Conservation (phyloP, 2,888 invertebrate species). For the Machimus atricapillus region DNA sequence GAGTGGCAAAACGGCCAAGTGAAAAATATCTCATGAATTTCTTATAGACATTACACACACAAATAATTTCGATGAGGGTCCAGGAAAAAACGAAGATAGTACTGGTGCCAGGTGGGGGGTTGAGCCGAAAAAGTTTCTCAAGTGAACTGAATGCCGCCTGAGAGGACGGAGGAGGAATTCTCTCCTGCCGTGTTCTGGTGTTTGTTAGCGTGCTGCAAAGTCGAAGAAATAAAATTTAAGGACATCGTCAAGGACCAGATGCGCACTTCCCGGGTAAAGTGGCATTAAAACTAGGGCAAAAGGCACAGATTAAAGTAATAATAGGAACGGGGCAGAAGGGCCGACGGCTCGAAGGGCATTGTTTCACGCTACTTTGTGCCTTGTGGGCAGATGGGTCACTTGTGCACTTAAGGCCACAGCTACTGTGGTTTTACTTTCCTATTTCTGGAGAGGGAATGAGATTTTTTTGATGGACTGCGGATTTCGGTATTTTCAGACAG, state of each 20-base stretch:
- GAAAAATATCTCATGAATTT: slow-evolving; percentile 37
- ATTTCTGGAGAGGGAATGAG: neutral
- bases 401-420: neutral
- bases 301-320: slow-evolving; percentile 3
- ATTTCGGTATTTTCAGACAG: neutral
- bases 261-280: slow-evolving; percentile 7
- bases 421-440: neutral
- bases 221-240: slow-evolving; percentile 16
- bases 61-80: neutral
- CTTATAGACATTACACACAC: slow-evolving; percentile 15
- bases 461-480: neutral
- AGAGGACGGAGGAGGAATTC: neutral
- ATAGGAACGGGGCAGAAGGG: neutral
- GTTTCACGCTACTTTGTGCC: neutral
- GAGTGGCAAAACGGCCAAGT: slow-evolving; percentile 17
- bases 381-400: neutral
- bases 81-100: neutral
- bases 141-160: neutral
- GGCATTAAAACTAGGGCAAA: neutral
- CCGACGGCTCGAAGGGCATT: neutral
- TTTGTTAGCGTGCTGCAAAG: neutral
- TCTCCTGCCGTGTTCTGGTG: neutral
- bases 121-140: neutral
- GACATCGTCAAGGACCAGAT: slow-evolving; percentile 12
- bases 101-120: neutral